Base-by-base conservation (phyloP, 2,888 invertebrate species). In the Pantelozetes paolii region DNA sequence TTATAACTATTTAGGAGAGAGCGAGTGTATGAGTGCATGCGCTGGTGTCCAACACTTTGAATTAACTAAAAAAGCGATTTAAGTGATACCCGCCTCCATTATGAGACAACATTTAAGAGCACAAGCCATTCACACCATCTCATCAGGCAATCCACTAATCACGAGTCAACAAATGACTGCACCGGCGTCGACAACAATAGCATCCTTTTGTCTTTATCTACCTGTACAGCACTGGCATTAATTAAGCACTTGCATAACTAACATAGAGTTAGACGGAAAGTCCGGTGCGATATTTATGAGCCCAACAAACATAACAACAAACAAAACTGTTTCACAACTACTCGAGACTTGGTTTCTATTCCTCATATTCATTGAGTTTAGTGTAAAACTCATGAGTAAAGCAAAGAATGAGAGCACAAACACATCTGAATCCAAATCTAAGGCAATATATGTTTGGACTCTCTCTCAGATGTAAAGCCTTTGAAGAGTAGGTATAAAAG, bases 21-120 rank as follows among this genome's bases (percentile, higher is more conserved):
- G 28, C 15, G 32, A 59, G 26, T 30, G 30, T 26, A 23, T 8
- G 20, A 30, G 30, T 30, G 30, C 59, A 59, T 59, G 59, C 59
- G 59, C 59, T 30, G 11, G 59, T 30, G 59, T 26, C 59, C 15
- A 18, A 9, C 59, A 59, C 59, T 59, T 59, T 59, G 59, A 59
- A 59, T 59, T 59, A 59, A 59, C 59, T 59, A 59, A 59, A 59
- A 57, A 59, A 59, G 59, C 59, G 28, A 59, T 59, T 59, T 59
- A 59, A 59, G 30, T 59, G 59, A 59, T 59, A 59, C 59, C 28
- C 59, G 59, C 59, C 59, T 30, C 59, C 28, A 59, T 59, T 59
- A 30, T 59, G 30, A 59, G 59, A 59, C 59, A 54, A 57, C 59
- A 59, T 59, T 59, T 59, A 28, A 57, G 26, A 28, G 30, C 30